phyloP scores from a whole-genome alignment of 2,797 vertebrate genomes.

The Heteromormyrus szaboi region DNA sequence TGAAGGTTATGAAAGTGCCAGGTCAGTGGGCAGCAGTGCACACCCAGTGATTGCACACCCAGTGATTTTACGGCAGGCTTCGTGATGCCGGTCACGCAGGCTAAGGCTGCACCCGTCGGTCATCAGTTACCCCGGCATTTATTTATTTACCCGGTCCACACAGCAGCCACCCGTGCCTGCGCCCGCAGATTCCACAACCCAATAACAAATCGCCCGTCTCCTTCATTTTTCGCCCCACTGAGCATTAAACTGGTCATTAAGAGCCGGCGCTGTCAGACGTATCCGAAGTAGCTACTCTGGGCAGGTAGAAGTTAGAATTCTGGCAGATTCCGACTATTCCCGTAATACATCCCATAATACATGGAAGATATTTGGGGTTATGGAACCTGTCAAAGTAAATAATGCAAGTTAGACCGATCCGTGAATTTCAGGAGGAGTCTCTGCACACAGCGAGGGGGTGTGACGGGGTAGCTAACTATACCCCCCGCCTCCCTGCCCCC shows the following conservation, averaged over 20 bases:
- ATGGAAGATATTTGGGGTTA: not conserved
- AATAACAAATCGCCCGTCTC: constrained; percentile 11
- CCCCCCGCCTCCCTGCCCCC: not conserved
- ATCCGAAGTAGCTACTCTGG: not conserved
- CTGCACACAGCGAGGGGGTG: not conserved
- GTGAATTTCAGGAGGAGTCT: not conserved
- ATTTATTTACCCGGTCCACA: not conserved
- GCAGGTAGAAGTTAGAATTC: constrained; percentile 15
- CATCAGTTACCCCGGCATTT: not conserved
- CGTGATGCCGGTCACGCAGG: not conserved
- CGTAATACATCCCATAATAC: not conserved
- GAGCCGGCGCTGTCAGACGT: not conserved
- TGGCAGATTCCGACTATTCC: not conserved
- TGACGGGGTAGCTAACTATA: not conserved
- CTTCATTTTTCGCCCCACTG: constrained; percentile 16
- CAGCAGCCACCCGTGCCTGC: not conserved
- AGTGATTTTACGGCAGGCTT: constrained; percentile 25
- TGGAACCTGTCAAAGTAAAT: not conserved
- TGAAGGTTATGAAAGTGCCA: constrained; percentile 20
- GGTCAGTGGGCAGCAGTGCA: not conserved
- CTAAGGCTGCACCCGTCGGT: not conserved
- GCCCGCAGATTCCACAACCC: not conserved
- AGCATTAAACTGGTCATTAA: constrained; percentile 27
- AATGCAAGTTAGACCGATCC: not conserved
- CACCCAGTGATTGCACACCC: not conserved